phyloP scores from a whole-genome alignment of 2,888 invertebrate genomes.

The Apamea monoglypha region DNA sequence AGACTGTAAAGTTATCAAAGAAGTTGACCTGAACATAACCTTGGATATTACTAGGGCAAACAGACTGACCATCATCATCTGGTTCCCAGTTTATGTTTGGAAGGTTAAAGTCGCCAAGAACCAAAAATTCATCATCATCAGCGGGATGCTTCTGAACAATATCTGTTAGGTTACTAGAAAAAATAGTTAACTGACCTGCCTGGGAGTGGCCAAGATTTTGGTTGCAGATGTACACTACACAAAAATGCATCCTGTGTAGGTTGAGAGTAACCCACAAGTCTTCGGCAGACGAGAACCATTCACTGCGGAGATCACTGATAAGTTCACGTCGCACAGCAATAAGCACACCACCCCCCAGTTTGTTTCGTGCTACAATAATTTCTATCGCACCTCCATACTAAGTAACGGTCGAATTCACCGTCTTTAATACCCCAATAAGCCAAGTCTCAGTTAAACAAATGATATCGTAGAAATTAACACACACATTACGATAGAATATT shows the following conservation, averaged over 20 bases:
- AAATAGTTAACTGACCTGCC: neutral
- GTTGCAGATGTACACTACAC: neutral
- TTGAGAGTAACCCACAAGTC: too few relatives aligned
- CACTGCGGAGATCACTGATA: too few relatives aligned
- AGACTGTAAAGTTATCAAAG: neutral
- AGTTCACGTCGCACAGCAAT: too few relatives aligned
- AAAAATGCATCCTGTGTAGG: too few relatives aligned
- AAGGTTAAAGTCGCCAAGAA: neutral
- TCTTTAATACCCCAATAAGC: too few relatives aligned
- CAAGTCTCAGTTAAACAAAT: neutral
- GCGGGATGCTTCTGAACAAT: neutral
- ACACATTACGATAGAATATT: slow-evolving; percentile 2
- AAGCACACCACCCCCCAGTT: too few relatives aligned
- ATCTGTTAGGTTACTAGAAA: neutral
- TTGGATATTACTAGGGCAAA: neutral
- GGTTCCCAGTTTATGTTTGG: neutral
- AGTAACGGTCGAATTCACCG: neutral
- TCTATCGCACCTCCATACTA: neutral
- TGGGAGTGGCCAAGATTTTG: neutral
- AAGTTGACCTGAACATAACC: neutral
- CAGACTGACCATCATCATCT: too few relatives aligned
- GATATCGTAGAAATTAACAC: neutral
- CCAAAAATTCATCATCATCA: neutral
- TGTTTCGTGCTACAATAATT: neutral
- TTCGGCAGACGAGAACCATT: too few relatives aligned